Conservation (phyloP, 1,140 invertebrate species). For the Panagrolaimus sp. region DNA sequence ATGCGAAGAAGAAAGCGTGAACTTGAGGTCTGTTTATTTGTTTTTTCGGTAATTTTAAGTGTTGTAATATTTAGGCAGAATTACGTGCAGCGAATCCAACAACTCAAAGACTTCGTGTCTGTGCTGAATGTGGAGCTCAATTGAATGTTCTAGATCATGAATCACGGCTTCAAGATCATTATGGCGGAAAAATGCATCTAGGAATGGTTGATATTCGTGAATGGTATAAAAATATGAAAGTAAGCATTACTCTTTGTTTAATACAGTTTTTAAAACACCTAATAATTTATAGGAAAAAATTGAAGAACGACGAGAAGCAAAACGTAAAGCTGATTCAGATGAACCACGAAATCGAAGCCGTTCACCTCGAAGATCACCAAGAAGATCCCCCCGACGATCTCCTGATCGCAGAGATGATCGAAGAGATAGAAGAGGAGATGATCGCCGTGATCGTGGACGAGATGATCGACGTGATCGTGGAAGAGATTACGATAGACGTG, state of each 20-base stretch:
- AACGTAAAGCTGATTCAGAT: constrained; percentile 29
- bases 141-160: constrained; percentile 98
- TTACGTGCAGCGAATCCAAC: constrained; percentile 25
- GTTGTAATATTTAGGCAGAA: constrained; percentile 30
- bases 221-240: constrained; percentile 85
- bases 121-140: constrained; percentile 73
- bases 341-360: constrained; percentile 21
- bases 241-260: constrained; percentile 51
- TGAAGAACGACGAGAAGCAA: constrained; percentile 45
- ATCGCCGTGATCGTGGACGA: constrained; percentile 30
- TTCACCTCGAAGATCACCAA: neutral
- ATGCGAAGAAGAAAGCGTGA: constrained; percentile 42
- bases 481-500: constrained; percentile 16
- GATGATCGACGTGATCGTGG: neutral
- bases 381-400: constrained; percentile 1
- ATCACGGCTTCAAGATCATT: constrained; percentile 90
- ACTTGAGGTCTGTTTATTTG: constrained; percentile 34
- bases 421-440: constrained; percentile 25
- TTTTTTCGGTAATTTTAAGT: constrained; percentile 19
- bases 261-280: neutral
- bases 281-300: constrained; percentile 40
- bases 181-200: constrained; percentile 95
- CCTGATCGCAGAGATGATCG: constrained; percentile 16
- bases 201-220: constrained; percentile 97
- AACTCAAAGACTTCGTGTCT: constrained; percentile 92